phyloP scores from a whole-genome alignment of 2,113 vertebrate species.

The Pluvianellus socialis region DNA sequence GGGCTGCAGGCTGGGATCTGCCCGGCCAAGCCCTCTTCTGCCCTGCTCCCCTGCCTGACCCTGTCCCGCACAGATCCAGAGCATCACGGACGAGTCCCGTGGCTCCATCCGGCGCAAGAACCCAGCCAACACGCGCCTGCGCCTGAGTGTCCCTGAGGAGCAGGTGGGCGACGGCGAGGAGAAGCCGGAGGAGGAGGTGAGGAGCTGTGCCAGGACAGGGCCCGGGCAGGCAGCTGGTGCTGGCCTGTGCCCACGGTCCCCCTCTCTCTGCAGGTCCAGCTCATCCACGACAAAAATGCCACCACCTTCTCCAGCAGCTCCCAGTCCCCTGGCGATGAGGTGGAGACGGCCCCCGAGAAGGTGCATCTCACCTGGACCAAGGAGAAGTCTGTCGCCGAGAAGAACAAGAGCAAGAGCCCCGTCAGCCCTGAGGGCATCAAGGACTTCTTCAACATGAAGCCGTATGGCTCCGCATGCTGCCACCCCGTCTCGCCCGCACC shows the following conservation, averaged over 20 bases:
- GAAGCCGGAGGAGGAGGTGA: constrained; percentile 95
- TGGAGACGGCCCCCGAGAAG: constrained; percentile 85
- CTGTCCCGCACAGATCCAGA: constrained; percentile 85
- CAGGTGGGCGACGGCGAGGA: constrained; percentile 84
- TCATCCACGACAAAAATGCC: constrained; percentile 92
- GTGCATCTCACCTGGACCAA: constrained; percentile 98
- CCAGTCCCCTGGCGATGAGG: constrained; percentile 83
- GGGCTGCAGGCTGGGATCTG: not conserved
- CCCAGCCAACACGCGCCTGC: constrained; percentile 85
- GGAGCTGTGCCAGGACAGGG: not conserved
- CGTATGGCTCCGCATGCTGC: constrained; percentile 77
- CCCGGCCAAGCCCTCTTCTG: not conserved
- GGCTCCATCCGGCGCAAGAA: constrained; percentile 97
- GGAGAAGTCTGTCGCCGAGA: constrained; percentile 89
- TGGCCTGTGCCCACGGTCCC: not conserved
- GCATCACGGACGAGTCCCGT: constrained; percentile 94
- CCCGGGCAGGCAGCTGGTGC: constrained; percentile 59
- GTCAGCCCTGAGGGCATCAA: constrained; percentile 92
- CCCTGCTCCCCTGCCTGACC: not conserved
- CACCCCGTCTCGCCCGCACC: accelerated
- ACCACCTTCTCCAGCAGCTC: constrained; percentile 86
- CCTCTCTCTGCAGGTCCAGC: constrained; percentile 84
- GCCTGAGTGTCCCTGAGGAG: constrained; percentile 89
- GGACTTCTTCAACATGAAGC: constrained; percentile 99
- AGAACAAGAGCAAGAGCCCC: constrained; percentile 87